Base-by-base conservation (phyloP, 1,140 invertebrate genomes). In the Venustaconcha ellipsiformis region DNA sequence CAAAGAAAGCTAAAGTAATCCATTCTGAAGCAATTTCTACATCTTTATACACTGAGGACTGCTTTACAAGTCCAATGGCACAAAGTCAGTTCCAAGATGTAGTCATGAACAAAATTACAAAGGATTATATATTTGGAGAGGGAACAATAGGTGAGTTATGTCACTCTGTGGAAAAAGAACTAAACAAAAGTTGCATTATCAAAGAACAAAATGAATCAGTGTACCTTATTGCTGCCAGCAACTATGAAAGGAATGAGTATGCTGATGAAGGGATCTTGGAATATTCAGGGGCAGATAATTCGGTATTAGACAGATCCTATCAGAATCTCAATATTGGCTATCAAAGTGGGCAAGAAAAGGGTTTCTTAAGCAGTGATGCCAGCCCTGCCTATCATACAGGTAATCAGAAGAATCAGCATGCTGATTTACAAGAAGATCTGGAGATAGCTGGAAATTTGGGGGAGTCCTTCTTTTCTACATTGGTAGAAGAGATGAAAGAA, bases 221-320 rank as follows among this genome's bases (percentile, higher is more conserved):
- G 18, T 80, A 79, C 55, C 67, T 88, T 14, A 76, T 86, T 30
- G 79, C 84, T 63, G 83, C 86, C 20, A 88, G 86, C 68, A 84
- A 86, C 70, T 86, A 84, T 82, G 86, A 87, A n/a, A 77, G 81
- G 56, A 72, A 80, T 55, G 82, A 66, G 20, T 23, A 67, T 1
- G 48, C 67, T 63, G 67, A 76, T 48, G 78, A 79, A 23, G 75
- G 78, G 1, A 66, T 65, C 20, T 20, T 67, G 11, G 63, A 57
- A 67, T 63, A 55, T 74, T 26, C 23, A 30, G 56, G 20, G 20
- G 57, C 68, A 20, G 30, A 66, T 20, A 72, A 72, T 70, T 68
- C 72, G 23, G 30, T 67, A 20, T 57, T 57, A 20, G 30, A 82
- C n/a, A 48, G 72, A 15, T 85, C 83, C 2, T 85, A 82, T 60